These are phyloP conservation scores for Trilocha varians DNA, from an alignment of 2,888 invertebrate species.

Conservation along the genomic window DNA sequence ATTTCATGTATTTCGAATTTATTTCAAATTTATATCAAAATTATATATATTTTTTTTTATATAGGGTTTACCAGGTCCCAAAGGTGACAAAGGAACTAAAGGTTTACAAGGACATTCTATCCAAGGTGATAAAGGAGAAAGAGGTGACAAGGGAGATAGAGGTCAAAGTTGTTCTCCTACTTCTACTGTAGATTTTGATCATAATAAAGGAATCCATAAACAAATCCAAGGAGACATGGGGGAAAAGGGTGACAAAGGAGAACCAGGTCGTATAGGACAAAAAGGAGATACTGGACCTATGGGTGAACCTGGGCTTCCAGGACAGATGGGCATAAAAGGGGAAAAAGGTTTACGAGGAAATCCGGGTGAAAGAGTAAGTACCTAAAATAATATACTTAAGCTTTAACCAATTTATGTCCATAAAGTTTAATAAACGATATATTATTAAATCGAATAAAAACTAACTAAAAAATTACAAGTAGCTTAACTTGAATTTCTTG, in stretches of 20 bases:
- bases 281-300: constrained; percentile 81
- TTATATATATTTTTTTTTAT: background rate
- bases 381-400: background rate
- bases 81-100: constrained; percentile 80
- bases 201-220: constrained; percentile 52
- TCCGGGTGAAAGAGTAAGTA: constrained; percentile 83
- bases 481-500: no score
- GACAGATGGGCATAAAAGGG: constrained; percentile 80
- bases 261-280: constrained; percentile 74
- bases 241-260: constrained; percentile 75
- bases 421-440: no score
- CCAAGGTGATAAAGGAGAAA: constrained; percentile 76
- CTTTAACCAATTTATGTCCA: background rate
- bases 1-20: background rate
- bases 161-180: constrained; percentile 52
- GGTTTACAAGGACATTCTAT: constrained; percentile 70
- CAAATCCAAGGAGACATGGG: constrained; percentile 69
- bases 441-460: no score
- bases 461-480: no score
- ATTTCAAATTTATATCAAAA: background rate
- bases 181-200: constrained; percentile 33
- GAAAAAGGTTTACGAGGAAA: constrained; percentile 91
- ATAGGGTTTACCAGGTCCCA: constrained; percentile 78
- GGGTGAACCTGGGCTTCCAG: constrained; percentile 81
- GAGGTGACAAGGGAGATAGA: constrained; percentile 67